phyloP scores from a whole-genome alignment of 2,888 invertebrate genomes.

The Agriotes lineatus region DNA sequence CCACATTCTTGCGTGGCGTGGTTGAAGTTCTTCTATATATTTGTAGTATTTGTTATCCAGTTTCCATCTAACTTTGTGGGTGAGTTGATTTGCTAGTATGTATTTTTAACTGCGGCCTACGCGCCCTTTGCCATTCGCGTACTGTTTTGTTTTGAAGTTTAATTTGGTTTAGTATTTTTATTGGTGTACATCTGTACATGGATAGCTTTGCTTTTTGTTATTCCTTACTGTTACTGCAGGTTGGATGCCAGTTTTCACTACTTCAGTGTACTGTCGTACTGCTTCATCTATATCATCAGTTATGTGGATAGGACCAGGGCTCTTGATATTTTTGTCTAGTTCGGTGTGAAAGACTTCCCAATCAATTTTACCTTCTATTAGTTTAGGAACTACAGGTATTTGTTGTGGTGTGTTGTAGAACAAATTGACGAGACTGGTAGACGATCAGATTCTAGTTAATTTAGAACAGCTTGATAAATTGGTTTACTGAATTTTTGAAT shows the following conservation, averaged over 20 bases:
- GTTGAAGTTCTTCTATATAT: slow-evolving; percentile 25
- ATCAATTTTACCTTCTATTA: too few species aligned
- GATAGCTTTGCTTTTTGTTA: slow-evolving; percentile 9
- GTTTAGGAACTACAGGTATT: slow-evolving; percentile 8
- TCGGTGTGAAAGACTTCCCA: slow-evolving; percentile 5
- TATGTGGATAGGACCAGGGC: too few species aligned
- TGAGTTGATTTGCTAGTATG: slow-evolving; percentile 24
- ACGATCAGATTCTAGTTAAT: slow-evolving; percentile 7
- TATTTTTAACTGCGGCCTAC: slow-evolving; percentile 9
- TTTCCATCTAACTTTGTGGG: slow-evolving; percentile 24
- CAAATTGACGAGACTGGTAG: background rate
- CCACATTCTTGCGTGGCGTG: slow-evolving; percentile 27
- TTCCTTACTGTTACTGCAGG: slow-evolving; percentile 18
- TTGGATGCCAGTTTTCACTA: too few species aligned
- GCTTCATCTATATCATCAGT: too few species aligned
- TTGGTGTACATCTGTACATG: slow-evolving; percentile 7
- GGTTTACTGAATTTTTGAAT: slow-evolving; percentile 7
- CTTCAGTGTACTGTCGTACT: too few species aligned
- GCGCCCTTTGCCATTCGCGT: slow-evolving; percentile 27
- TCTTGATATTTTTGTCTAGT: slow-evolving; percentile 7
- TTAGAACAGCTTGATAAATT: slow-evolving; percentile 7
- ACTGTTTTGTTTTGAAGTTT: slow-evolving; percentile 28
- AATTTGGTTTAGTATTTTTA: slow-evolving; percentile 28
- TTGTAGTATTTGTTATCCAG: slow-evolving; percentile 25
- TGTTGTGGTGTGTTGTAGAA: slow-evolving; percentile 9